A percentile compares a stretch with the other conserved stretches of the same genome.
Evolutionary conservation across 2,888 invertebrate species (phyloP).

Genomic region (Galerucella pusilla): DNA sequence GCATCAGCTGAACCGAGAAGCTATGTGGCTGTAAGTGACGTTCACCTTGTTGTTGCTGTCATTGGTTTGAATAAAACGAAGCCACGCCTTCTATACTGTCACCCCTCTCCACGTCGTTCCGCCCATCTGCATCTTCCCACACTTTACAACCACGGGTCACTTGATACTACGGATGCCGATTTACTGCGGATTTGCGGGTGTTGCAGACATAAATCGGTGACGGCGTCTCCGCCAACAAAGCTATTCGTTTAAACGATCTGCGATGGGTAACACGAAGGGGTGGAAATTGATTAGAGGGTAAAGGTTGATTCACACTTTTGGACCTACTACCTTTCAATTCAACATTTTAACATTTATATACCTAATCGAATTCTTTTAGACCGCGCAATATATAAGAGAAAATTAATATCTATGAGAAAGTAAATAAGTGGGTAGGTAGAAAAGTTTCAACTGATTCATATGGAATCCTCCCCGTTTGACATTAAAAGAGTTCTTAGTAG

Average conservation of each 20-base stretch:
- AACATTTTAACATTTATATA: neutral
- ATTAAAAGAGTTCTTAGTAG: too few species aligned
- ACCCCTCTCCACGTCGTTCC: slow-evolving; percentile 61
- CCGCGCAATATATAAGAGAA: too few species aligned
- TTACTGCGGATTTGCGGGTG: slow-evolving; percentile 56
- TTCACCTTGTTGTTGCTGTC: slow-evolving; percentile 51
- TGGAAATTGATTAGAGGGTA: slow-evolving; percentile 3
- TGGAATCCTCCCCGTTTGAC: too few species aligned
- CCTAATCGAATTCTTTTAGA: too few species aligned
- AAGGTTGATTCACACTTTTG: slow-evolving; percentile 12
- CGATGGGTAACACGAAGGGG: neutral
- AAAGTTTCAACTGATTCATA: too few species aligned
- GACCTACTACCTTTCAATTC: neutral
- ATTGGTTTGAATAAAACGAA: slow-evolving; percentile 19
- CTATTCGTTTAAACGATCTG: slow-evolving; percentile 28
- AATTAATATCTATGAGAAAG: too few species aligned
- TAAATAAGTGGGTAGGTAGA: too few species aligned
- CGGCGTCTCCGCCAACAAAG: slow-evolving; percentile 21
- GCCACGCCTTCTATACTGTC: slow-evolving; percentile 37
- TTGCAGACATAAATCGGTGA: slow-evolving; percentile 24
- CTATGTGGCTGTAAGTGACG: slow-evolving; percentile 63
- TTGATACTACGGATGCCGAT: slow-evolving; percentile 59
- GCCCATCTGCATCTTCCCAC: slow-evolving; percentile 64
- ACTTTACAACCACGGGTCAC: slow-evolving; percentile 65
- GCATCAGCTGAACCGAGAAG: slow-evolving; percentile 62